These are phyloP conservation scores for Sebastes hubbsi DNA, from an alignment of 2,797 vertebrate genomes.

Conservation along the genomic window DNA sequence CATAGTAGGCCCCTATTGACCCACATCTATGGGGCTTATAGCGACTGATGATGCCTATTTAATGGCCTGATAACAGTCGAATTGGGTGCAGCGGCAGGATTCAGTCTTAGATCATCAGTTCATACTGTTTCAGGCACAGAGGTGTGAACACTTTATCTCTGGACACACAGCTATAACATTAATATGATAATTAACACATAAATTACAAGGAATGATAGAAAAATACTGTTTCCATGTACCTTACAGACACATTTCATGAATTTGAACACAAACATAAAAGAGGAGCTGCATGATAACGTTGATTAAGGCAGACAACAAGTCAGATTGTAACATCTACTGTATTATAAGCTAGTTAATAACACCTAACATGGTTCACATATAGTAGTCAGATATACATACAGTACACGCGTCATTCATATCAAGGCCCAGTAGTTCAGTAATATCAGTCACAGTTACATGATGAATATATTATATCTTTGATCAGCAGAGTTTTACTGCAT, in stretches of 20 bases:
- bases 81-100: not conserved
- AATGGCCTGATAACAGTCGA: too few relatives aligned
- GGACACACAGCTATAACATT: conserved; percentile 19
- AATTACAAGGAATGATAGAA: conserved; percentile 39
- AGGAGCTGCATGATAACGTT: not conserved
- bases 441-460: conserved; percentile 56
- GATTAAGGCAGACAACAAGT: conserved; percentile 8
- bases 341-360: conserved; percentile 32
- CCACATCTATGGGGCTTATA: too few relatives aligned
- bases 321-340: conserved; percentile 25
- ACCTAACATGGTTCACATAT: conserved; percentile 17
- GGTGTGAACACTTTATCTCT: conserved; percentile 1
- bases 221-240: conserved; percentile 41
- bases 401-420: conserved; percentile 23
- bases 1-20: too few relatives aligned
- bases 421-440: conserved; percentile 56
- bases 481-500: conserved; percentile 44
- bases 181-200: conserved; percentile 33
- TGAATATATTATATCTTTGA: conserved; percentile 57
- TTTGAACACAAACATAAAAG: conserved; percentile 1
- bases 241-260: conserved; percentile 24
- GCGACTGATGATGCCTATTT: too few relatives aligned
- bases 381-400: conserved; percentile 51
- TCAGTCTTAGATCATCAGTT: conserved; percentile 18
- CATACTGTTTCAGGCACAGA: conserved; percentile 30